Conservation (phyloP, 1,140 invertebrate genomes). For the Scaptomyza montana region DNA sequence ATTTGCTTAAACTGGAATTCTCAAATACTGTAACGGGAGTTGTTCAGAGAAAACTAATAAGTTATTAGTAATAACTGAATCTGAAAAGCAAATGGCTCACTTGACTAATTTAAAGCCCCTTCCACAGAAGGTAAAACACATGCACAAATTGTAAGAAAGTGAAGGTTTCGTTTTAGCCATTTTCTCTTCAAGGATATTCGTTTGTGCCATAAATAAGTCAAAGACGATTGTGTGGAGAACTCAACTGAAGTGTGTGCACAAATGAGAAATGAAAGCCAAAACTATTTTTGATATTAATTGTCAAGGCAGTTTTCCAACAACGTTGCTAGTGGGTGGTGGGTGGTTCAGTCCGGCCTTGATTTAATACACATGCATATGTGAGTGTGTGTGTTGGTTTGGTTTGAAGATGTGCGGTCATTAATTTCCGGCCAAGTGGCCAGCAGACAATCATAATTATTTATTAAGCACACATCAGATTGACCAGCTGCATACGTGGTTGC, state of each 20-base stretch:
- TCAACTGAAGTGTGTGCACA: constrained; percentile 68
- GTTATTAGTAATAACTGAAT: no score
- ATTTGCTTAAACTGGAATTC: not conserved
- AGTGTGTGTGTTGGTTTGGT: not conserved
- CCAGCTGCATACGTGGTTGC: constrained; percentile 73
- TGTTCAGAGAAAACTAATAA: no score
- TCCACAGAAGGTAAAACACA: no score
- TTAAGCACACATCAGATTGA: constrained; percentile 78
- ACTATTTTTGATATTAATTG: constrained; percentile 80
- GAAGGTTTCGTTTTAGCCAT: not conserved
- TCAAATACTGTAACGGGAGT: no score
- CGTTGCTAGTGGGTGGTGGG: no score
- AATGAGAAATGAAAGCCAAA: constrained; percentile 52
- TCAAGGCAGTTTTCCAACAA: constrained; percentile 45
- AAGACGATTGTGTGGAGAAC: constrained; percentile 39
- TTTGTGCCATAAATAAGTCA: constrained; percentile 70
- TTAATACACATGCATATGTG: no score
- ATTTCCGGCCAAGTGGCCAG: constrained; percentile 79
- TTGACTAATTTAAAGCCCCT: no score
- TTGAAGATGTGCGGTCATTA: constrained; percentile 66
- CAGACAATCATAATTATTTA: constrained; percentile 80
- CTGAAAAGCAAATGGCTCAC: no score
- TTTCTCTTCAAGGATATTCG: not conserved
- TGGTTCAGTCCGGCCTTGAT: no score
- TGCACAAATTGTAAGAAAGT: not conserved